A percentile compares a stretch with the other conserved stretches of the same genome.
These are phyloP conservation scores for Lasioglossum oenotherae DNA, from an alignment of 2,888 invertebrate genomes.

Conservation along the genomic window DNA sequence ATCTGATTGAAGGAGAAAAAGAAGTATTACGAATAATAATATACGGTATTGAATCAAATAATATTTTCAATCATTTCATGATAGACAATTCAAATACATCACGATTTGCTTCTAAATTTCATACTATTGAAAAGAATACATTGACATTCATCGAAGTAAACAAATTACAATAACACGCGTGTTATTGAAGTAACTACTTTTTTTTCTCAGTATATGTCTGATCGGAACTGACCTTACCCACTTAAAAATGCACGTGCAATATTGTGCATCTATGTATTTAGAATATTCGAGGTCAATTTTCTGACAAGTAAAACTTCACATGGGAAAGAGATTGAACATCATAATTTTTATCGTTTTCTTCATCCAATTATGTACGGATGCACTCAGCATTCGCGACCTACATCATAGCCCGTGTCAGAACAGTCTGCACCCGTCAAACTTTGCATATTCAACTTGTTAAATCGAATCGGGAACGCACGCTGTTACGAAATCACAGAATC, in stretches of 20 bases:
- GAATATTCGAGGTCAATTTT: not conserved
- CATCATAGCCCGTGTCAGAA: not conserved
- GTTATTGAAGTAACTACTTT: too few relatives aligned
- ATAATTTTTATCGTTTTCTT: not conserved
- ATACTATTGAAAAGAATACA: too few relatives aligned
- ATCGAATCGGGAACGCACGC: not conserved
- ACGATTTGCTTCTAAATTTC: too few relatives aligned
- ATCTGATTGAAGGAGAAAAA: too few relatives aligned
- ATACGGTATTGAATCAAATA: too few relatives aligned
- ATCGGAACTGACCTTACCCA: not conserved
- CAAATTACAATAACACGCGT: too few relatives aligned
- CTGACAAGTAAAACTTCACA: not conserved
- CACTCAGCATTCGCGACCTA: not conserved
- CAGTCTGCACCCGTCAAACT: not conserved
- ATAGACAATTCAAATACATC: too few relatives aligned
- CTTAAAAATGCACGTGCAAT: not conserved
- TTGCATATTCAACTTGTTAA: not conserved
- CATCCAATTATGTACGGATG: not conserved
- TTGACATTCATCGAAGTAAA: too few relatives aligned
- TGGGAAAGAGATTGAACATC: not conserved
- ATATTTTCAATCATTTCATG: too few relatives aligned
- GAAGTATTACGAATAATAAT: too few relatives aligned
- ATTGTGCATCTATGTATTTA: not conserved
- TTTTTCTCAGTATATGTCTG: too few relatives aligned
- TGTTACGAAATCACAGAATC: not conserved